Evolutionary conservation across 2,113 vertebrate species (phyloP).

Genomic region (Heloderma charlesbogerti): DNA sequence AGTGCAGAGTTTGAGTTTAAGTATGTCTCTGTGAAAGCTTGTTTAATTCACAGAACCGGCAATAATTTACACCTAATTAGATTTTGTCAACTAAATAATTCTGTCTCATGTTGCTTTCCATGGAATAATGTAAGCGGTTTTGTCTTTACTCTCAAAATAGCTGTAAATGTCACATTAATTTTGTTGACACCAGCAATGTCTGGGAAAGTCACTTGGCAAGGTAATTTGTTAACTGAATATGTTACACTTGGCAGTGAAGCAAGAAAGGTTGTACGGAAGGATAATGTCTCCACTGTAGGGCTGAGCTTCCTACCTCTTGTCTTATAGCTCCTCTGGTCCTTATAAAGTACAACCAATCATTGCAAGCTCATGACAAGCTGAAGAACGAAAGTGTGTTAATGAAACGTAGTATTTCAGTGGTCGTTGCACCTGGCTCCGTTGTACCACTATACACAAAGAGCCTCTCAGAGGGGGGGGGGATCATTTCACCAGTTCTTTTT

Average conservation of each 20-base stretch:
- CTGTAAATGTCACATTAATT: conserved; percentile 85
- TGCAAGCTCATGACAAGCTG: neutral
- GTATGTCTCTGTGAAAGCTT: conserved; percentile 75
- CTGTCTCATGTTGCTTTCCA: conserved; percentile 73
- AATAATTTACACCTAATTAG: conserved; percentile 86
- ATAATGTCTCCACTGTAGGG: conserved; percentile 24
- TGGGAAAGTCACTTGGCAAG: conserved; percentile 71
- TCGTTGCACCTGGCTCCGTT: neutral
- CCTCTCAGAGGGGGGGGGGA: neutral
- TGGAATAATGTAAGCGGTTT: conserved; percentile 79
- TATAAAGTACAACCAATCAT: neutral
- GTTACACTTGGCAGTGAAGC: conserved; percentile 41
- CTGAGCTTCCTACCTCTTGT: neutral
- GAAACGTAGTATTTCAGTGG: neutral
- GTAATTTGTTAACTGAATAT: conserved; percentile 73
- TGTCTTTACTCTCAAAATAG: conserved; percentile 80
- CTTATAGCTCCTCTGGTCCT: neutral
- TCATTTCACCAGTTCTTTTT: too few relatives aligned
- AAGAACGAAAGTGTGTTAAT: neutral
- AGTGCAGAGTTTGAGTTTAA: conserved; percentile 73
- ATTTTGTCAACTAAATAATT: conserved; percentile 85
- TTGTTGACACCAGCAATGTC: conserved; percentile 77
- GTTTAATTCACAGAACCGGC: conserved; percentile 80
- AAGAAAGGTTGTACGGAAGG: neutral
- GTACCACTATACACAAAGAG: neutral